A percentile compares a stretch with the other conserved stretches of the same genome.
Evolutionary conservation across 2,797 vertebrate genomes (phyloP).

Genomic region (Danio choprae): DNA sequence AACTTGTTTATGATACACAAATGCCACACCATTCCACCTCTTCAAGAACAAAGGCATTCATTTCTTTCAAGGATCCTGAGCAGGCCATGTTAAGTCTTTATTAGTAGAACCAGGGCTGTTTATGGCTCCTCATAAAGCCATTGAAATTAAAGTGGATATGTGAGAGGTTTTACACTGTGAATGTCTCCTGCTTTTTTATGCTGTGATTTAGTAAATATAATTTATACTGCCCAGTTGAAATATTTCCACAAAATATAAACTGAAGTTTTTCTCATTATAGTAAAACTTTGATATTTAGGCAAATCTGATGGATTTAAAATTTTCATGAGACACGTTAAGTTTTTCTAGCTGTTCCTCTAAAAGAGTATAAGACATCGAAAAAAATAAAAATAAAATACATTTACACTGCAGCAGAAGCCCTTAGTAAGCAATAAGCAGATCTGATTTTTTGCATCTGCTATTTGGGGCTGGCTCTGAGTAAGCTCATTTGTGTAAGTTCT

Average conservation of each 20-base stretch:
- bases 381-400: too few relatives aligned
- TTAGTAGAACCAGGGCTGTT: conserved; percentile 42
- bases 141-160: conserved; percentile 35
- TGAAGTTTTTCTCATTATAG: too few relatives aligned
- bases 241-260: too few relatives aligned
- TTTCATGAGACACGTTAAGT: too few relatives aligned
- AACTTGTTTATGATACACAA: conserved; percentile 36
- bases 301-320: too few relatives aligned
- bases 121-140: conserved; percentile 56
- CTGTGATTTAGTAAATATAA: background rate
- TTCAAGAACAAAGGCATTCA: conserved; percentile 40
- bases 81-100: conserved; percentile 28
- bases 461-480: background rate
- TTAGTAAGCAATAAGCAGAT: background rate
- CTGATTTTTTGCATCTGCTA: background rate
- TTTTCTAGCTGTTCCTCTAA: too few relatives aligned
- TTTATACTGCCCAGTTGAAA: background rate
- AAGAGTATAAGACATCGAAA: too few relatives aligned
- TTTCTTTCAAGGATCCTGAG: conserved; percentile 45
- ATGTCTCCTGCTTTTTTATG: conserved; percentile 39
- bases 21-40: conserved; percentile 8
- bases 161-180: conserved; percentile 30
- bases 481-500: background rate
- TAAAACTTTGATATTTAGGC: too few relatives aligned
- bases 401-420: too few relatives aligned